A percentile compares a stretch with the other conserved stretches of the same genome.
Evolutionary conservation across 2,113 vertebrate species (phyloP).

Genomic region (Cranoglanis bouderius): DNA sequence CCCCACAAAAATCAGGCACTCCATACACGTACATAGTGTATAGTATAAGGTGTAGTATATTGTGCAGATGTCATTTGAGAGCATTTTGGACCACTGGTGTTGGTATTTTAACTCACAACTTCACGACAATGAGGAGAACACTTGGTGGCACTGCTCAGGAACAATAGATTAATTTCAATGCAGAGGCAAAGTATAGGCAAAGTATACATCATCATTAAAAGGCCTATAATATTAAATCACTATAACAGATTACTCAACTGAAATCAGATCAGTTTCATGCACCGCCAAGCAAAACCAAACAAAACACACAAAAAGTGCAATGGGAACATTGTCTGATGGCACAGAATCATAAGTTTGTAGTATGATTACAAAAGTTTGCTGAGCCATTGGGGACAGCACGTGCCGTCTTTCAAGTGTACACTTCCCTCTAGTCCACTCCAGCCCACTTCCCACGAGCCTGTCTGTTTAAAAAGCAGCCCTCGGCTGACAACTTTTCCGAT

Average conservation of each 20-base stretch:
- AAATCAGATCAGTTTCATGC: constrained; percentile 18
- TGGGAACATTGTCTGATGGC: constrained; percentile 21
- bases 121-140: background rate
- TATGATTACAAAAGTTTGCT: constrained; percentile 25
- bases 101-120: background rate
- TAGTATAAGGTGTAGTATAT: background rate
- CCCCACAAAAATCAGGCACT: background rate
- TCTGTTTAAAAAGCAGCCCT: constrained; percentile 40
- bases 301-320: constrained; percentile 13
- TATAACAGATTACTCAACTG: constrained; percentile 10
- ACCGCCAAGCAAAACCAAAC: constrained; percentile 43
- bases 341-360: constrained; percentile 23
- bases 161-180: background rate
- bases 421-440: constrained; percentile 58
- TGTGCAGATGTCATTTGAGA: background rate
- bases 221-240: background rate
- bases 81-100: background rate
- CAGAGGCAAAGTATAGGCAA: background rate
- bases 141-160: background rate
- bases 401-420: constrained; percentile 48
- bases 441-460: constrained; percentile 54
- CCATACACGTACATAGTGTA: background rate
- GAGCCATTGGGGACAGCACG: constrained; percentile 37
- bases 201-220: background rate
- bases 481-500: constrained; percentile 59